phyloP scores from a whole-genome alignment of 1,140 invertebrate species.

The Stegodyphus mimosarum region DNA sequence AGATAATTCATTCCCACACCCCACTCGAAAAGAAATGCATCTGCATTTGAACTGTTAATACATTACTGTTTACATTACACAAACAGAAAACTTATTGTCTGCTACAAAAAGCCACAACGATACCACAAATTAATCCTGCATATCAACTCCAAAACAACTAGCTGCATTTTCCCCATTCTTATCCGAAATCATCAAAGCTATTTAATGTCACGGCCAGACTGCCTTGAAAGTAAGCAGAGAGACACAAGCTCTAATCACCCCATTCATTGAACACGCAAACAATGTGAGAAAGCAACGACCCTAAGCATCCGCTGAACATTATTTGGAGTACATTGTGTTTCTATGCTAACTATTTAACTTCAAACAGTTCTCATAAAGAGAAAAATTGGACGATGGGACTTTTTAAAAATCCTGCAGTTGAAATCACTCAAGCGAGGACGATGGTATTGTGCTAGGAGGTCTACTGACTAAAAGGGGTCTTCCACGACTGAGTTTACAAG shows the following conservation, averaged over 20 bases:
- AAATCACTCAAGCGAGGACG: conserved; percentile 5
- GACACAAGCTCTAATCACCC: conserved; percentile 32
- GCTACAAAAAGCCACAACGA: too few species aligned
- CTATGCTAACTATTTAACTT: conserved; percentile 20
- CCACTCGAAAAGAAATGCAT: too few species aligned
- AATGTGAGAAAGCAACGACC: conserved; percentile 48
- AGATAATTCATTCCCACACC: too few species aligned
- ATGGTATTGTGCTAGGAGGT: conserved; percentile 23
- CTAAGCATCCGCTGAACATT: conserved; percentile 15
- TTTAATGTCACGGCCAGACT: not conserved
- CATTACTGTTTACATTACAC: too few species aligned
- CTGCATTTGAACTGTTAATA: too few species aligned
- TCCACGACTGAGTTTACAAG: too few species aligned
- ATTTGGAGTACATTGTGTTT: conserved; percentile 41
- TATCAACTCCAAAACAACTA: too few species aligned
- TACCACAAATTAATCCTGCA: too few species aligned
- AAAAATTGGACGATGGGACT: conserved; percentile 29
- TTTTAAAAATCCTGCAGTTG: not conserved
- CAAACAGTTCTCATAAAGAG: not conserved
- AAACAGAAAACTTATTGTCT: too few species aligned
- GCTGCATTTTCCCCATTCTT: too few species aligned
- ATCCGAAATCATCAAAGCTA: not conserved
- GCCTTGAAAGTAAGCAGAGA: not conserved
- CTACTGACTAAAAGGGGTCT: not conserved
- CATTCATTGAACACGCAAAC: conserved; percentile 36